These are phyloP conservation scores for Girardinichthys multiradiatus DNA, from an alignment of 2,113 vertebrate genomes.

Conservation along the genomic window DNA sequence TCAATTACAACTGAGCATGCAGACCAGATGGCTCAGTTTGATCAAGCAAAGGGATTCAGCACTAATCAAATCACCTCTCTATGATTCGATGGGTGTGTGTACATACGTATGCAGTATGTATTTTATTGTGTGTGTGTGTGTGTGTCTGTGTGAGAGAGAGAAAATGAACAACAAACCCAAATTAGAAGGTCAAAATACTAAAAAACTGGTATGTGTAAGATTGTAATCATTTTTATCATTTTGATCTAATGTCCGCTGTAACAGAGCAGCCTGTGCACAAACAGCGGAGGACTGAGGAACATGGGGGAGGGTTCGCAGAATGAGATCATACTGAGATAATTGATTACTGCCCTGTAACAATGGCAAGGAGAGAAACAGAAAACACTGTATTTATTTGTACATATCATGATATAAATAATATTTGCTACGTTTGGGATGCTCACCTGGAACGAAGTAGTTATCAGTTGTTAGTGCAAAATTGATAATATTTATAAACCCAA, in stretches of 20 bases:
- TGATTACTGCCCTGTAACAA: conserved; percentile 71
- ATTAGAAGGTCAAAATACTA: neutral
- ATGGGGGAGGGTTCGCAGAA: conserved; percentile 68
- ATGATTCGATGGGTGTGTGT: conserved; percentile 49
- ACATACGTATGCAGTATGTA: conserved; percentile 2
- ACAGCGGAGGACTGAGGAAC: conserved; percentile 21
- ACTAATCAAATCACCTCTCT: conserved; percentile 61
- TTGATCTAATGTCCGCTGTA: conserved; percentile 10
- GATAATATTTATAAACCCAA: neutral
- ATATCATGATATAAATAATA: neutral
- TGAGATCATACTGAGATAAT: conserved; percentile 76
- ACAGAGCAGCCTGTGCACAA: conserved; percentile 32
- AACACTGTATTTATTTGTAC: conserved; percentile 21
- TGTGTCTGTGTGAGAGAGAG: too few relatives aligned
- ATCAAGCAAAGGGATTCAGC: conserved; percentile 56
- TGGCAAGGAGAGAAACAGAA: conserved; percentile 30
- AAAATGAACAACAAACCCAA: neutral
- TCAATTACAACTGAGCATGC: conserved; percentile 67
- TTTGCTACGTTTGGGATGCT: conserved; percentile 2
- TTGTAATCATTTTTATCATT: neutral
- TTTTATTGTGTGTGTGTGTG: neutral
- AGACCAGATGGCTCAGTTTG: conserved; percentile 70
- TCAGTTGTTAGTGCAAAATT: neutral
- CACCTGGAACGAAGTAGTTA: neutral
- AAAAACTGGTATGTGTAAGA: neutral